Evolutionary conservation across 2,797 vertebrate species (phyloP).

Genomic region (Trachurus trachurus): DNA sequence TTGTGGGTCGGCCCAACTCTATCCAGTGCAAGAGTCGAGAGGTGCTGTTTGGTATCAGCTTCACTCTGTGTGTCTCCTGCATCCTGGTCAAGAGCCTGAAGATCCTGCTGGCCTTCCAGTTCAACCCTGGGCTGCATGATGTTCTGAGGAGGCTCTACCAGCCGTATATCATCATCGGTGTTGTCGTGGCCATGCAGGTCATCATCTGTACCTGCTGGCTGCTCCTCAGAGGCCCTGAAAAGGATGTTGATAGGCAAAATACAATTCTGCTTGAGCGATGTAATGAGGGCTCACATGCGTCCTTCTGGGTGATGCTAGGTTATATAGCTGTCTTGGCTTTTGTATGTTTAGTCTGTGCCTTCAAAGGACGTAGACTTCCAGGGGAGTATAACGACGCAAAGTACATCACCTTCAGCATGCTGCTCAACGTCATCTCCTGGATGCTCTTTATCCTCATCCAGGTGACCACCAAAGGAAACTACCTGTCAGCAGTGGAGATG

Average conservation of each 20-base stretch:
- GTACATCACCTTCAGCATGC: constrained; percentile 94
- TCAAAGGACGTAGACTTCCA: constrained; percentile 91
- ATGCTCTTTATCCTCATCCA: constrained; percentile 91
- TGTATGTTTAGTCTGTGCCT: constrained; percentile 91
- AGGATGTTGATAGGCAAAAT: too few relatives aligned
- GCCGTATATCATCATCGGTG: constrained; percentile 80
- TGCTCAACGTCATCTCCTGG: constrained; percentile 94
- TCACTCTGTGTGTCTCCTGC: constrained; percentile 91
- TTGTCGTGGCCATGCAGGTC: constrained; percentile 86
- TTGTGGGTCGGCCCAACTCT: constrained; percentile 86
- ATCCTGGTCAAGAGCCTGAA: constrained; percentile 93
- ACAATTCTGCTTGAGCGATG: constrained; percentile 87
- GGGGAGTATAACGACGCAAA: constrained; percentile 93
- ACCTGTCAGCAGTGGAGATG: constrained; percentile 92
- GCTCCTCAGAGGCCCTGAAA: constrained; percentile 81
- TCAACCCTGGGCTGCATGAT: constrained; percentile 86
- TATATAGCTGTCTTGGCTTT: constrained; percentile 89
- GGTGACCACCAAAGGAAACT: constrained; percentile 88
- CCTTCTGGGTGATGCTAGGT: constrained; percentile 89
- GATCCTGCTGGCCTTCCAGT: constrained; percentile 92
- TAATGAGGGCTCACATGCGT: constrained; percentile 87
- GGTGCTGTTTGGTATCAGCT: constrained; percentile 90
- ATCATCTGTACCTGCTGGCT: constrained; percentile 89
- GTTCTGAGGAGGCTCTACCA: constrained; percentile 85
- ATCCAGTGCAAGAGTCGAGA: constrained; percentile 89